Conservation (phyloP, 2,888 invertebrate genomes). For the Perizoma flavofasciatum region DNA sequence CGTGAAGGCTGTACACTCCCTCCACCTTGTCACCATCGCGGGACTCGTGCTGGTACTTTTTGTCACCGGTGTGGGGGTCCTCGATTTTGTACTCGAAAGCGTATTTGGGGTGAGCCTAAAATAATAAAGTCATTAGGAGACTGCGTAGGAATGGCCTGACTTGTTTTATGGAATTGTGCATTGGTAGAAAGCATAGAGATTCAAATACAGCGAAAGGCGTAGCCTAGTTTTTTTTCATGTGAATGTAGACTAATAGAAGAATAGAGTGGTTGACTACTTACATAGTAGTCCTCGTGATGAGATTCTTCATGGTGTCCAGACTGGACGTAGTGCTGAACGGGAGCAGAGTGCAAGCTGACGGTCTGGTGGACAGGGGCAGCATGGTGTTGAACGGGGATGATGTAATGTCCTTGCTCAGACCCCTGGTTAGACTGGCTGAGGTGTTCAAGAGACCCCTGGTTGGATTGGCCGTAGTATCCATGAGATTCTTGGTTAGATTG, state of each 20-base stretch:
- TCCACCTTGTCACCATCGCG: slow-evolving; percentile 80
- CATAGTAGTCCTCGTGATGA: slow-evolving; percentile 58
- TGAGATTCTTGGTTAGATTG: slow-evolving; percentile 24
- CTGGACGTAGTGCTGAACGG: slow-evolving; percentile 42
- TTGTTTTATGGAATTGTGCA: no score
- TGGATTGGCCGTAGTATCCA: background rate
- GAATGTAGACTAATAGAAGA: no score
- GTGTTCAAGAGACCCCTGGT: slow-evolving; percentile 32
- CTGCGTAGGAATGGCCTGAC: background rate
- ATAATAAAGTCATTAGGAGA: background rate
- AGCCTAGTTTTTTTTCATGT: no score
- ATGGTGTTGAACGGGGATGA: slow-evolving; percentile 42
- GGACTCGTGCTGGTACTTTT: slow-evolving; percentile 79
- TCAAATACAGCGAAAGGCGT: no score
- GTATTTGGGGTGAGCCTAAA: slow-evolving; percentile 77
- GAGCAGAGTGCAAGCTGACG: slow-evolving; percentile 42
- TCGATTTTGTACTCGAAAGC: slow-evolving; percentile 79
- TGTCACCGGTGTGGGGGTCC: slow-evolving; percentile 82
- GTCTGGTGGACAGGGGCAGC: slow-evolving; percentile 47
- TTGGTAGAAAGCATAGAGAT: no score
- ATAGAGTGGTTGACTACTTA: slow-evolving; percentile 39
- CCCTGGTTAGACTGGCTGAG: slow-evolving; percentile 35
- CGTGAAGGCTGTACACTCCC: slow-evolving; percentile 71
- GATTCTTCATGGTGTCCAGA: slow-evolving; percentile 37
- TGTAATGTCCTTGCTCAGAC: slow-evolving; percentile 34